Evolutionary conservation across 2,888 invertebrate genomes (phyloP).

Genomic region (Baccha elongata): DNA sequence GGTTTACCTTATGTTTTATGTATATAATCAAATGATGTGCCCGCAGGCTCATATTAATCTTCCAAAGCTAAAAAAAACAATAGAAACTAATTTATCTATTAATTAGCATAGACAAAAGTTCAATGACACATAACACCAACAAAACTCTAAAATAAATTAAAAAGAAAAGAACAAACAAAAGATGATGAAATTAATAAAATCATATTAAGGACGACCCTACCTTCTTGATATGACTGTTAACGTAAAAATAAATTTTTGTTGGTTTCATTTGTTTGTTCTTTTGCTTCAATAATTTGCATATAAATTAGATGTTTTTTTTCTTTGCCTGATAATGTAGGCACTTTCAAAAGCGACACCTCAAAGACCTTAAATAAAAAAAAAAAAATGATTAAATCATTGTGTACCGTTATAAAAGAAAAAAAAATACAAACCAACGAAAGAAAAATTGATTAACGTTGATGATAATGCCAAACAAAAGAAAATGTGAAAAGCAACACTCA

Average conservation of each 20-base stretch:
- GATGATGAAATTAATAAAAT: conserved; percentile 21
- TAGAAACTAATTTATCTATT: too few species aligned
- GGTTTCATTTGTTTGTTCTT: neutral
- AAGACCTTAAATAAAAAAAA: neutral
- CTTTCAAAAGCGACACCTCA: neutral
- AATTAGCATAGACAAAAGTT: too few species aligned
- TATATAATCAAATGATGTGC: too few species aligned
- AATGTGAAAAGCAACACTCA: conserved; percentile 8
- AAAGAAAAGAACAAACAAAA: conserved; percentile 1
- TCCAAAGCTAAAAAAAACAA: too few species aligned
- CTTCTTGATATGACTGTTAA: conserved; percentile 31
- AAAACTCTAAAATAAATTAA: neutral
- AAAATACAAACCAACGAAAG: neutral
- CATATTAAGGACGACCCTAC: neutral
- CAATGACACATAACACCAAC: too few species aligned
- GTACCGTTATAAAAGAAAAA: conserved; percentile 24
- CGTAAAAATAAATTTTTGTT: neutral
- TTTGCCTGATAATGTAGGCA: too few species aligned
- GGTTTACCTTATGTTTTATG: too few species aligned
- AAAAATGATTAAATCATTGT: neutral
- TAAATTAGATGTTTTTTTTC: conserved; percentile 13
- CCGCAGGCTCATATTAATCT: too few species aligned
- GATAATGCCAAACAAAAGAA: neutral
- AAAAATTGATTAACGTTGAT: conserved; percentile 20
- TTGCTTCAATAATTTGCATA: conserved; percentile 22